A percentile compares a stretch with the other conserved stretches of the same genome.
These are phyloP conservation scores for Anguilla megastoma DNA, from an alignment of 2,797 vertebrate genomes.

Conservation along the genomic window DNA sequence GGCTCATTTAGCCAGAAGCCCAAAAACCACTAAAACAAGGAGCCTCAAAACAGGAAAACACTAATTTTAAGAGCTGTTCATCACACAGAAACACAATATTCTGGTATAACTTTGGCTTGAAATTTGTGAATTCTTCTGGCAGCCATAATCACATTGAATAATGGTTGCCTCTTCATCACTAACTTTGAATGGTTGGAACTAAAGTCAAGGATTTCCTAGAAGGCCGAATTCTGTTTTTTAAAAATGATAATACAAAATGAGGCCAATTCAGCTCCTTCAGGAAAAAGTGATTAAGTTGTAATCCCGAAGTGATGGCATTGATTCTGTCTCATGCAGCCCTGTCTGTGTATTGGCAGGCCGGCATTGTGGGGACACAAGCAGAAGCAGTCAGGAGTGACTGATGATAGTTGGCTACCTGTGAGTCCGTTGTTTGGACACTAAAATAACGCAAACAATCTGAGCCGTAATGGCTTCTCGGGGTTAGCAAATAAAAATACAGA, in stretches of 20 bases:
- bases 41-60: not conserved
- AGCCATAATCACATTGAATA: not conserved
- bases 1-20: not conserved
- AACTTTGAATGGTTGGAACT: not conserved
- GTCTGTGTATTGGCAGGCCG: not conserved
- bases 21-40: not conserved
- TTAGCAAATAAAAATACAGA: conserved; percentile 32
- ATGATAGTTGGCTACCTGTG: conserved; percentile 5
- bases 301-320: not conserved
- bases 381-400: not conserved
- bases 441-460: conserved; percentile 23
- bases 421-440: conserved; percentile 3
- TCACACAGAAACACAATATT: not conserved
- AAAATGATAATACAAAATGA: not conserved
- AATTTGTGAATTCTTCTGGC: not conserved
- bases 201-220: not conserved
- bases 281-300: not conserved
- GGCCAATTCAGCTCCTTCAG: too few relatives aligned
- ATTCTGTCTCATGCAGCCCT: not conserved
- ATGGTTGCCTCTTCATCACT: not conserved
- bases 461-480: conserved; percentile 12
- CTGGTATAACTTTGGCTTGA: not conserved
- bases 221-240: not conserved
- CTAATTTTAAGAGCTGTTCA: not conserved
- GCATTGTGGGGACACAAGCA: not conserved